These are phyloP conservation scores for Zosterops hypoxanthus DNA, from an alignment of 2,113 vertebrate genomes.

Conservation along the genomic window DNA sequence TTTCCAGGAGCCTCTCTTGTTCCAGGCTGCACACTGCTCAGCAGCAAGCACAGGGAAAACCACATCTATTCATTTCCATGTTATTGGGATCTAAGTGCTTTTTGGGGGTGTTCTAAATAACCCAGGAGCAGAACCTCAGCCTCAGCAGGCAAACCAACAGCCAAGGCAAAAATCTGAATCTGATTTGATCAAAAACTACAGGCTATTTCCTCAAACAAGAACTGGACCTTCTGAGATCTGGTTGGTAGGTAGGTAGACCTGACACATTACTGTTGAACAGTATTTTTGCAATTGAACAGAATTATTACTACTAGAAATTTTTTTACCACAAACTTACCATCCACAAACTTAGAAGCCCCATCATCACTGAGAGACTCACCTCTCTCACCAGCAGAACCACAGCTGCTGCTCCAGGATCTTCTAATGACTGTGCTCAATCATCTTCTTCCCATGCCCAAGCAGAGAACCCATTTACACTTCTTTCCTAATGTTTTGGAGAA, in stretches of 20 bases:
- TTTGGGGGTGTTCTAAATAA: rapidly evolving
- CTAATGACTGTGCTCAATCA: not conserved
- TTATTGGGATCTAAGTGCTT: not conserved
- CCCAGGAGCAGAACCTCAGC: not conserved
- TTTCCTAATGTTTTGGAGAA: not conserved
- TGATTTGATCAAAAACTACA: not conserved
- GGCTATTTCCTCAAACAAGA: not conserved
- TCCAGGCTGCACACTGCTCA: not conserved
- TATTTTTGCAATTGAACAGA: not conserved
- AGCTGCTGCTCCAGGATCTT: not conserved
- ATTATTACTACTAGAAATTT: not conserved
- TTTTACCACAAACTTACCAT: not conserved
- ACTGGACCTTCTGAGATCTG: not conserved
- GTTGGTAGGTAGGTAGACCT: not conserved
- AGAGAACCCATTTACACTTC: not conserved
- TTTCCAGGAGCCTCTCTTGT: not conserved
- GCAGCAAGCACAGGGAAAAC: not conserved
- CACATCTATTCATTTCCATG: not conserved
- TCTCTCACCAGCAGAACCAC: not conserved
- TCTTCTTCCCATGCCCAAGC: not conserved
- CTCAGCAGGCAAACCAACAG: not conserved
- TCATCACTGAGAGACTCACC: not conserved
- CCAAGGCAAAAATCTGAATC: not conserved
- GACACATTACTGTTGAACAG: not conserved
- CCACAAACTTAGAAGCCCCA: not conserved